Evolutionary conservation across 2,888 invertebrate genomes (phyloP), one percentile per base, ranked within the genome.

Genomic region (Blomia tropicalis): DNA sequence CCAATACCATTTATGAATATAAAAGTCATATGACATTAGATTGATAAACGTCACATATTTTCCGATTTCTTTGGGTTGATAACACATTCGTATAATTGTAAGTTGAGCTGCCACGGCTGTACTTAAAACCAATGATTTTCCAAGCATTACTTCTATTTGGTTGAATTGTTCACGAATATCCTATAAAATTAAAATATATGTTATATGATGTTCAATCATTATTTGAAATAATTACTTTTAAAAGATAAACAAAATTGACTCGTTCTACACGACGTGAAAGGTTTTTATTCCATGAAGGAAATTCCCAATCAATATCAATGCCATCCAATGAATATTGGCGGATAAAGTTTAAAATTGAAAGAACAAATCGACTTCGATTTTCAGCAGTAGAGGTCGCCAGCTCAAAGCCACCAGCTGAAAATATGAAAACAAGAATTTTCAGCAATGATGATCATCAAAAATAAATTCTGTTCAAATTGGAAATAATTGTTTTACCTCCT

Each of bases 1-100:
- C 90, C 1, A 84, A 82, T 66, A 80, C 80, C 59, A 60, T 27
- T 72, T 79, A 78, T 4, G 81, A 79, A 70, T 80, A 73, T 91
- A 89, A 71, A 82, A 91, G 72, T 92, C 91, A 71, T 92, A 92
- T 0, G 85, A 80, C 91, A 92, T 91, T 19, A 92, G 71, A 73
- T 88, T 89, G 0, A 88, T 80, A 75, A 81, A 87, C 73, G 91
- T 90, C 0, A 83, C 81, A 71, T 84, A 88, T 78, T 82, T 75
- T 68, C 84, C 56, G 64, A 91, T 77, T 72, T 84, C 81, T 19
- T 79, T 77, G 14, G 90, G 79, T 72, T 88, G 83, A 72, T 91
- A 92, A 0, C 86, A 81, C 62, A 79, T 78, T 69, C 83, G 81
- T 0, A 86, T 80, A 63, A 91, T 83, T 0, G 81, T 79, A 70